Evolutionary conservation across 2,113 vertebrate species (phyloP).

Genomic region (Cranoglanis bouderius): DNA sequence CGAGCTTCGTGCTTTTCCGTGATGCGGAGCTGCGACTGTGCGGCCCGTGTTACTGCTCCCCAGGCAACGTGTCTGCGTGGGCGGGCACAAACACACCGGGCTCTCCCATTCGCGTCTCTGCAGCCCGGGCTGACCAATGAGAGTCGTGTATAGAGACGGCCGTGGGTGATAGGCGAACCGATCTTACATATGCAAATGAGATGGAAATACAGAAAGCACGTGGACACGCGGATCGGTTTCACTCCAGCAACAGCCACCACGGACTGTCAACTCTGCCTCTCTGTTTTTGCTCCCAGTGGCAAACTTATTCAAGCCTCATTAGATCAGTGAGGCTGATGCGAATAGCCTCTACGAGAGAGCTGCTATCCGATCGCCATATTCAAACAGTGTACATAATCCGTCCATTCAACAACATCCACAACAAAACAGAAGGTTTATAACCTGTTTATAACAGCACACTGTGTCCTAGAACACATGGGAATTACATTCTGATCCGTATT

Average conservation of each 20-base stretch:
- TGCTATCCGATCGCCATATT: constrained; percentile 15
- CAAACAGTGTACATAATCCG: background rate
- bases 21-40: constrained; percentile 56
- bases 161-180: constrained; percentile 67
- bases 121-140: constrained; percentile 61
- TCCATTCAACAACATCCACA: background rate
- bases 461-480: background rate
- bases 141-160: constrained; percentile 32
- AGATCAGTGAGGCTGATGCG: constrained; percentile 57
- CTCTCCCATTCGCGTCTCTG: constrained; percentile 58
- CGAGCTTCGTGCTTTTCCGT: constrained; percentile 55
- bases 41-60: constrained; percentile 79
- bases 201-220: constrained; percentile 78
- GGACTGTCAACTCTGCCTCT: constrained; percentile 60
- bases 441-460: too few relatives aligned
- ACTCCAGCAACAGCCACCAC: constrained; percentile 67
- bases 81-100: constrained; percentile 59
- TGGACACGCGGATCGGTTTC: constrained; percentile 79
- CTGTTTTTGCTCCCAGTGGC: constrained; percentile 61
- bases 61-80: constrained; percentile 78
- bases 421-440: background rate
- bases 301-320: constrained; percentile 60
- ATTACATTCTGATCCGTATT: background rate
- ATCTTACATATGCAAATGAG: constrained; percentile 73
- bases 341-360: background rate